Percentiles rank a stretch among this genome's conserved stretches.
Evolutionary conservation across 2,113 vertebrate genomes (phyloP).

Genomic region (Oreochromis aureus): DNA sequence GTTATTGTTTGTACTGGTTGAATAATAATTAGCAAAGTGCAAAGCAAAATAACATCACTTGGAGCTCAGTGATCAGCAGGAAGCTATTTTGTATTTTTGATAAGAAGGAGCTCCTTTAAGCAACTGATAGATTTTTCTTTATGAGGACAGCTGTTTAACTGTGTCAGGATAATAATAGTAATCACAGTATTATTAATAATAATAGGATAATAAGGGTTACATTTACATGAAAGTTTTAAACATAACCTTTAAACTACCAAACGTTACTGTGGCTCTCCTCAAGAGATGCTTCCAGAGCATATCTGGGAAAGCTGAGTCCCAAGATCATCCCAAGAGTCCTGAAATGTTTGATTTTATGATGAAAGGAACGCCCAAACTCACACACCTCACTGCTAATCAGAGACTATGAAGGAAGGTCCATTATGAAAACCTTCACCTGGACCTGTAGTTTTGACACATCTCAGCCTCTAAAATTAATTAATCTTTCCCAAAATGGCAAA

Average conservation of each 20-base stretch:
- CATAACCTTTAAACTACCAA: neutral
- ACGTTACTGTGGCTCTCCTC: neutral
- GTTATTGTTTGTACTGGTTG: neutral
- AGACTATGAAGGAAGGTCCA: neutral
- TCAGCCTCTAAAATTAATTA: neutral
- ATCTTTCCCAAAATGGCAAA: neutral
- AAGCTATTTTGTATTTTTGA: neutral
- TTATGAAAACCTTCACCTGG: neutral
- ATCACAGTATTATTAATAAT: neutral
- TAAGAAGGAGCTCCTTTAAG: neutral
- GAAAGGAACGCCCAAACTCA: neutral
- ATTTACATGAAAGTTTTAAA: neutral
- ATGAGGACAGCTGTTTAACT: neutral
- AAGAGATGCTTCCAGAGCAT: neutral
- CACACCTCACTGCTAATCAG: rapidly evolving
- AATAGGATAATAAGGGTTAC: neutral
- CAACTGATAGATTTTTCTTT: neutral
- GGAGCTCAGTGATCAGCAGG: neutral
- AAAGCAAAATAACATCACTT: neutral
- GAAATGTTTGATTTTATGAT: neutral
- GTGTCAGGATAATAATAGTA: neutral
- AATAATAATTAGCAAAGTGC: neutral
- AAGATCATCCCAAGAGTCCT: neutral
- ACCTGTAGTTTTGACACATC: neutral
- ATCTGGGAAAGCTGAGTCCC: neutral